Evolutionary conservation across 2,888 invertebrate species (phyloP).

Genomic region (Cephus pulcher): DNA sequence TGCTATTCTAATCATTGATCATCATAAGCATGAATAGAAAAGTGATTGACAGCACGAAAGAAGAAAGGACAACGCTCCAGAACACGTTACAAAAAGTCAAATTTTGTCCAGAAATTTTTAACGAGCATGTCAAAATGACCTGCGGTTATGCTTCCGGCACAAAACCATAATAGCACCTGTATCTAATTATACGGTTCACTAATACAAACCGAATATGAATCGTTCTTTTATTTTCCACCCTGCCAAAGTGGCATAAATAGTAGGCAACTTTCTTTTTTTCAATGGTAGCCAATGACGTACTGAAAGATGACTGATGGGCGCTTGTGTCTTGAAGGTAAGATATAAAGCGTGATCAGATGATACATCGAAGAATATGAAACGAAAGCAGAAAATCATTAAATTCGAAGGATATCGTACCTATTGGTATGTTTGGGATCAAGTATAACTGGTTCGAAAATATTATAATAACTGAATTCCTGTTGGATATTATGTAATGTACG

Average conservation of each 20-base stretch:
- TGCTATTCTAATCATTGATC: background rate
- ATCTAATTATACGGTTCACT: conserved; percentile 39
- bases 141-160: conserved; percentile 21
- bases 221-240: conserved; percentile 27
- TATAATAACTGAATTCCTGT: background rate
- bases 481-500: background rate
- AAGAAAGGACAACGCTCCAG: background rate
- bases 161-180: conserved; percentile 40
- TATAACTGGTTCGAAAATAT: background rate
- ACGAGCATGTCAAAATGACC: conserved; percentile 1
- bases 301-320: conserved; percentile 17
- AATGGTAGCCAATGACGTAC: background rate
- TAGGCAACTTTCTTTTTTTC: conserved; percentile 24
- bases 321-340: background rate
- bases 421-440: background rate
- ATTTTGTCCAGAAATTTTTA: background rate
- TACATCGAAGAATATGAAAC: conserved; percentile 7
- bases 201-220: conserved; percentile 36
- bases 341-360: background rate
- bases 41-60: background rate
- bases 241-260: conserved; percentile 13
- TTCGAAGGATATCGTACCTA: conserved; percentile 19
- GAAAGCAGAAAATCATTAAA: conserved; percentile 30
- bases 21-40: background rate
- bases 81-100: background rate